Conservation (phyloP, 2,797 vertebrate genomes). For the Sphenopsis melanotis region DNA sequence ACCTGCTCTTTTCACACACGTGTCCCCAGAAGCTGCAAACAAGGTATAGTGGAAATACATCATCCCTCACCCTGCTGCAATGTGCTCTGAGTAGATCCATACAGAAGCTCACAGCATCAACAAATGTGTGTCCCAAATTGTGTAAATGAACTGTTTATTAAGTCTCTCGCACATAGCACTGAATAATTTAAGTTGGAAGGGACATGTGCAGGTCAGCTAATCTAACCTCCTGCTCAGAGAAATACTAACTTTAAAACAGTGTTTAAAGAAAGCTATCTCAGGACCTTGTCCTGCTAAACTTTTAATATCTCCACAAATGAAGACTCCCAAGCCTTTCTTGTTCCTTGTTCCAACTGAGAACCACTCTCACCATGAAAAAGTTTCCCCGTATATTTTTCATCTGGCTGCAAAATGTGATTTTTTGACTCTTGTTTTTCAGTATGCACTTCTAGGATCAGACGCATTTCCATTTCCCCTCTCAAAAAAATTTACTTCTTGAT, state of each 20-base stretch:
- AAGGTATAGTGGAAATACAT: background rate
- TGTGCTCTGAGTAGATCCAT: background rate
- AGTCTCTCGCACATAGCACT: background rate
- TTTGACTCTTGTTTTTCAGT: background rate
- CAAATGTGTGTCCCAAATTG: background rate
- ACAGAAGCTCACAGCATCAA: background rate
- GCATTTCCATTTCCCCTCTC: background rate
- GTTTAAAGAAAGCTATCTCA: background rate
- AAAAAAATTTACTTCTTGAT: background rate
- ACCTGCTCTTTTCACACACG: background rate
- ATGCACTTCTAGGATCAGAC: background rate
- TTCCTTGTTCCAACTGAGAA: background rate
- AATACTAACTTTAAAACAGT: background rate
- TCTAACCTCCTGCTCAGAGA: background rate
- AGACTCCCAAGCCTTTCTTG: background rate
- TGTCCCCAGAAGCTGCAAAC: background rate
- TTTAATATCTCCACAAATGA: background rate
- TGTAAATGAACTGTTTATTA: background rate
- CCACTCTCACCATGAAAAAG: background rate
- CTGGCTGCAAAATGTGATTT: background rate
- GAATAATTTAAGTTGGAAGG: background rate
- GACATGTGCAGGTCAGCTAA: background rate
- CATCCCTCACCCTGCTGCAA: fast-evolving
- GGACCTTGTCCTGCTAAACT: background rate
- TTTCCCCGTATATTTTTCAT: fast-evolving